phyloP scores from a whole-genome alignment of 2,797 vertebrate genomes.

The Galaxias olidus region DNA sequence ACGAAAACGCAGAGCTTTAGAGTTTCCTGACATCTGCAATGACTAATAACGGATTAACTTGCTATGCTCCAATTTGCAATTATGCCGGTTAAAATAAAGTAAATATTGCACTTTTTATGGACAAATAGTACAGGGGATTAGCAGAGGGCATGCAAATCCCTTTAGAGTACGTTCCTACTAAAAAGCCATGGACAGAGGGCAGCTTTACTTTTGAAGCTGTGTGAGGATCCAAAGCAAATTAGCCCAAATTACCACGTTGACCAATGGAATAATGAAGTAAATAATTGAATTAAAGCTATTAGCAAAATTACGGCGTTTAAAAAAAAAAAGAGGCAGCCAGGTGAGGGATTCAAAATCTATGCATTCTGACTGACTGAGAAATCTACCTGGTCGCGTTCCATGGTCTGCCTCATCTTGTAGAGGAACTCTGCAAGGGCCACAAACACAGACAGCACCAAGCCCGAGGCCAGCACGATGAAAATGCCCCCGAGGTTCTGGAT shows the following conservation, averaged over 20 bases:
- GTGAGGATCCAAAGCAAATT: conserved; percentile 20
- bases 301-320: no score
- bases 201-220: conserved; percentile 40
- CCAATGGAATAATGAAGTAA: no score
- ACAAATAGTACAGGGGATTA: conserved; percentile 59
- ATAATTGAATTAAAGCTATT: no score
- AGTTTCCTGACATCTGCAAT: conserved; percentile 56
- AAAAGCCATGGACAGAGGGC: conserved; percentile 49
- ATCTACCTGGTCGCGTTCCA: conserved; percentile 92
- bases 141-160: conserved; percentile 60
- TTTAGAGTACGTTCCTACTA: conserved; percentile 56
- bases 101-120: conserved; percentile 54
- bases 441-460: conserved; percentile 92
- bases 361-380: conserved; percentile 19
- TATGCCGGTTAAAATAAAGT: conserved; percentile 64
- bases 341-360: no score
- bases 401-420: conserved; percentile 95
- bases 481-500: conserved; percentile 97
- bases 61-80: conserved; percentile 72
- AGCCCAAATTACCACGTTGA: conserved; percentile 2
- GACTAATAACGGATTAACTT: conserved; percentile 70
- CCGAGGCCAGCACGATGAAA: conserved; percentile 95
- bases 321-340: no score
- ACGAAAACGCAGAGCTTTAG: conserved; percentile 40
- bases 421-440: conserved; percentile 97